Evolutionary conservation across 2,797 vertebrate genomes (phyloP), one percentile per base, ranked within the genome.

Genomic region (Megaceryle alcyon): DNA sequence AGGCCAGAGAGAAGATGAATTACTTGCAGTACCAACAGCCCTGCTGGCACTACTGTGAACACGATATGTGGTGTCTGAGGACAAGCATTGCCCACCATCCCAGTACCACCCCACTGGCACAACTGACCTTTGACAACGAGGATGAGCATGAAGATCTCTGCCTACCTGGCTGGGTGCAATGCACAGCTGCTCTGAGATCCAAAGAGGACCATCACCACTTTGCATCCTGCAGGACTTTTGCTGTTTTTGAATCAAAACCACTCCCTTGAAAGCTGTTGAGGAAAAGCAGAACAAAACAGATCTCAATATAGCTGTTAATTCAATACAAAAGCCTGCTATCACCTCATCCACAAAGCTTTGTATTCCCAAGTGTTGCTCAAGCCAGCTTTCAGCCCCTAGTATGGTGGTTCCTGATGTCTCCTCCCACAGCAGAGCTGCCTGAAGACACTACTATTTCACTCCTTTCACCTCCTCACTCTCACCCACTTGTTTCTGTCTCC

Each of bases 121-220:
- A 82, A 64, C 35, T 57, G 28, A 48, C 70, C 46, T 59, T 48
- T 26, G 17, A 41, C 60, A 64, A 33, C 21, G 69, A 49, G 29
- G 37, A 37, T 60, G 53, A 89, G 49, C 26, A 6, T 3, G 2
- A 83, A 78, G 64, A 35, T 13, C 56, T 68, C 80, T 69, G 31
- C 35, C 41, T 85, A 26, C 43, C 46, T 48, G 51, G 13, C 19
- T 1, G 2, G 16, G 11, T n/a, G n/a, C 57, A 66, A 22, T 11
- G 35, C 54, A 39, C 0, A 0, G 46, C 64, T 57, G 56, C 80
- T 80, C 56, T 3, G 0, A 94, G 48, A 81, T 5, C 18, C 2
- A 2, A 57, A 75, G 10, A 59, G 3, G 44, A 26, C 14, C 20
- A 8, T n/a, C 6, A 1, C 7, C 11, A 48, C 72, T 51, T 70